Base-by-base conservation (phyloP, 35 echinoderm and acorn worm genomes). In the Patiria miniata region DNA sequence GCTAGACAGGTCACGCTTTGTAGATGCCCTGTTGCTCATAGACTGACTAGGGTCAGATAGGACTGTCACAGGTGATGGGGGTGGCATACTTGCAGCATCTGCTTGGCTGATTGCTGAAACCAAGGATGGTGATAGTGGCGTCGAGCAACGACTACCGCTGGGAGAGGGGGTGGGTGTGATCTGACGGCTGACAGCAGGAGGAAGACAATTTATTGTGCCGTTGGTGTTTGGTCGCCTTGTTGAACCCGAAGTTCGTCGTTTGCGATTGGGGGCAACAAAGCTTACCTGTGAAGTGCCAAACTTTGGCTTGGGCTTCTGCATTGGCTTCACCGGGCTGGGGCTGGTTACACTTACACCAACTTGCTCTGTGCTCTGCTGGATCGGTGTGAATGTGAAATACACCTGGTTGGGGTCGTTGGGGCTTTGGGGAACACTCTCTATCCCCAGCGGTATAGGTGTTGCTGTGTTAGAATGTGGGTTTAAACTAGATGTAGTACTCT, bases 291-390 rank as follows among this genome's bases (percentile, higher is more conserved):
- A 30, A 32, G 58, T 60, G 23, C 33, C 39, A 2, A 81, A 81
- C 19, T 80, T 90, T 6, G 88, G 81, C 54, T 83, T 83, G 22
- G 88, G 88, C 56, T 90, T 90, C 36, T 76, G 60, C 52, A 78
- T 90, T 47, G 81, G 88, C 61, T 90, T 90, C 26, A 84, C 58
- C 22, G 88, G 88, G 83, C 81, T 90, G 34, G 65, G 65, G 26
- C 65, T 73, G 8, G 65, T 73, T 23, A 73, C 26, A 30, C 65
- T 73, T 26, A 53, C 85, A 52, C 47, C 85, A 77, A 69, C 21
- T 6, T 78, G 68, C 69, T 60, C 18, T 77, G 32, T 44, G 22
- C 59, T 76, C 36, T 29, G 50, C 30, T 87, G 76, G 26, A 87
- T 87, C 9, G 85, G 85, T 26, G 85, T 87, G 85, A 87, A 87